These are phyloP conservation scores for Drosophila nigrodunni DNA, from an alignment of 1,140 invertebrate species.

Conservation along the genomic window DNA sequence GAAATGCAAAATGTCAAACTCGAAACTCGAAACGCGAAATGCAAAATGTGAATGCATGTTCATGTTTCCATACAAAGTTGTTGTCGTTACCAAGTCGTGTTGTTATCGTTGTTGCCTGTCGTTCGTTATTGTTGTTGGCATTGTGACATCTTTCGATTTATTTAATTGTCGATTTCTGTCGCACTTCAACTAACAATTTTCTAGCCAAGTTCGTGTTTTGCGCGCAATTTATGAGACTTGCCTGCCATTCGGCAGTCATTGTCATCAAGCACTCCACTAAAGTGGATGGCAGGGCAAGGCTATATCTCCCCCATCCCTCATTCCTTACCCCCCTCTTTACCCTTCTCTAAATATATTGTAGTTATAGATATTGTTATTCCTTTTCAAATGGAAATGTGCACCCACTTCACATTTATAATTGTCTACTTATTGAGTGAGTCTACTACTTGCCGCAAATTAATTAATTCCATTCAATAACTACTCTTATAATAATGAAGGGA, in stretches of 20 bases:
- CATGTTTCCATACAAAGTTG: constrained; percentile 29
- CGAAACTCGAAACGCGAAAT: constrained; percentile 33
- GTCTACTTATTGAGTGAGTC: constrained; percentile 11
- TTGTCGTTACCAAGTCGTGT: constrained; percentile 9
- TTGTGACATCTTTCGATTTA: constrained; percentile 77
- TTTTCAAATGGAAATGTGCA: constrained; percentile 61
- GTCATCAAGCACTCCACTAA: constrained; percentile 2
- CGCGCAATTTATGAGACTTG: constrained; percentile 52
- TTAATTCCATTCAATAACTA: constrained; percentile 4
- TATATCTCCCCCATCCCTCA: background rate
- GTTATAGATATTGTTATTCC: constrained; percentile 55
- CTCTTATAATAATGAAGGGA: background rate
- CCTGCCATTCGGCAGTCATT: constrained; percentile 48
- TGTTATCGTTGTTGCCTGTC: constrained; percentile 15
- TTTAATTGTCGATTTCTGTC: constrained; percentile 77
- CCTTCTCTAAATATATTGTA: no score
- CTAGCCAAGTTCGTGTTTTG: constrained; percentile 67
- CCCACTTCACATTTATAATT: constrained; percentile 59
- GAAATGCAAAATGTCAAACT: constrained; percentile 31
- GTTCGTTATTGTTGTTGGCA: constrained; percentile 17
- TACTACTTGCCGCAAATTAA: constrained; percentile 6
- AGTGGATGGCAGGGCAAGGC: constrained; percentile 13
- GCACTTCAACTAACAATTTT: constrained; percentile 79
- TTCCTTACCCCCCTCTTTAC: constrained; percentile 16
- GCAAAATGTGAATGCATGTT: constrained; percentile 45